phyloP scores from a whole-genome alignment of 2,797 vertebrate species.

The Holocentrus rufus region DNA sequence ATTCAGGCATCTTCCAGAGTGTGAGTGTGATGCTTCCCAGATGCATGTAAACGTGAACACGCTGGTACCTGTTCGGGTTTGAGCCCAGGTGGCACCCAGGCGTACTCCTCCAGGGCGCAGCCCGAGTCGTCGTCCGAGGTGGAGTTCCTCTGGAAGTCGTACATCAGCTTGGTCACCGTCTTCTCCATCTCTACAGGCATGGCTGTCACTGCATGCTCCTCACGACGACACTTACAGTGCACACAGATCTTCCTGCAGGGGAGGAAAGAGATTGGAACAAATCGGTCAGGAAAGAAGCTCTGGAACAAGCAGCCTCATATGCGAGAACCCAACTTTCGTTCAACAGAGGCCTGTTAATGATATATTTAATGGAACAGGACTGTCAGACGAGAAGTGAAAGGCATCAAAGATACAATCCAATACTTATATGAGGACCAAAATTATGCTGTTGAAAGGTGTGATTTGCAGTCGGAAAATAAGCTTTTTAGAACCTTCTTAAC shows the following conservation, averaged over 20 bases:
- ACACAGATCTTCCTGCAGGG: constrained; percentile 94
- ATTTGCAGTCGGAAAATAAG: constrained; percentile 24
- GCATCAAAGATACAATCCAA: neutral
- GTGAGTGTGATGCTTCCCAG: neutral
- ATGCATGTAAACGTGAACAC: neutral
- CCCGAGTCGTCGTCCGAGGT: constrained; percentile 98
- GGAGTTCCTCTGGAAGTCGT: constrained; percentile 99
- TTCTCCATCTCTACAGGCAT: constrained; percentile 99
- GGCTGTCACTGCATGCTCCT: constrained; percentile 94
- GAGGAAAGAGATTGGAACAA: constrained; percentile 21
- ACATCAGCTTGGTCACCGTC: constrained; percentile 98
- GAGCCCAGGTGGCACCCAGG: constrained; percentile 96
- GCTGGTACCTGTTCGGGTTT: constrained; percentile 95
- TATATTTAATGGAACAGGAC: neutral
- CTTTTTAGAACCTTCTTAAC: constrained; percentile 6
- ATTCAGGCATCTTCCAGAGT: neutral
- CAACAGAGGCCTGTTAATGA: neutral
- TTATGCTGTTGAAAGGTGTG: constrained; percentile 15
- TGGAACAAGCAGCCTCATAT: neutral
- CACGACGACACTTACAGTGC: constrained; percentile 97
- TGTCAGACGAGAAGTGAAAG: constrained; percentile 7
- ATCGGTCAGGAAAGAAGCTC: neutral
- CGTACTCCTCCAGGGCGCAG: constrained; percentile 97
- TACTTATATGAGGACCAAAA: neutral
- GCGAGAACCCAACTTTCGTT: neutral